Evolutionary conservation across 1,140 invertebrate genomes (phyloP).

Genomic region (Diploscapter pachys): DNA sequence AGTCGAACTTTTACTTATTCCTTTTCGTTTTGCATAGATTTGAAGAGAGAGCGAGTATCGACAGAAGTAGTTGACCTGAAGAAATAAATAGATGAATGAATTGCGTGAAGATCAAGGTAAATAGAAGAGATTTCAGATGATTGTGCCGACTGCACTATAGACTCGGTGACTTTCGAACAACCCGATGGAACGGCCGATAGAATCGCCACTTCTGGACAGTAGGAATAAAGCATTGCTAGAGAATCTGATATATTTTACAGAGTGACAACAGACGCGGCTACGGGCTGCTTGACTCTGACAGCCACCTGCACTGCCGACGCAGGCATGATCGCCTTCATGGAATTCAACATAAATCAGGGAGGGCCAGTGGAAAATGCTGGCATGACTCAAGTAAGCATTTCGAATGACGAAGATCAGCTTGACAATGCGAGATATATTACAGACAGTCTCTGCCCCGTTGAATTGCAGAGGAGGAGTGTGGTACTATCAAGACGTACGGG

Average conservation of each 20-base stretch:
- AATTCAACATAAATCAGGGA: constrained; percentile 25
- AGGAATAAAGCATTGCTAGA: background rate
- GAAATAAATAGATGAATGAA: too few relatives aligned
- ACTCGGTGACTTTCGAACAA: background rate
- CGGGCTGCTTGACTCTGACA: constrained; percentile 19
- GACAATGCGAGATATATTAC: too few relatives aligned
- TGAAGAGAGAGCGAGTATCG: too few relatives aligned
- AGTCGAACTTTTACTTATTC: too few relatives aligned
- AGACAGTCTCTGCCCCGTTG: too few relatives aligned
- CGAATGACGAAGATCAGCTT: too few relatives aligned
- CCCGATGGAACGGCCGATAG: background rate
- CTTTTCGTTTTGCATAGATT: too few relatives aligned
- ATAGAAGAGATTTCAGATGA: too few relatives aligned
- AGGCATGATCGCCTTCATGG: constrained; percentile 11
- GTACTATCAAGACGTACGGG: too few relatives aligned
- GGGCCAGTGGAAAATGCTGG: constrained; percentile 19
- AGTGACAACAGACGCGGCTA: background rate
- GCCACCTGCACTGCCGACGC: constrained; percentile 11
- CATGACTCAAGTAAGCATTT: constrained; percentile 6
- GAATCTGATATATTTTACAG: background rate
- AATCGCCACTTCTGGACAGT: background rate
- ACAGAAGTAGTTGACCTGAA: too few relatives aligned
- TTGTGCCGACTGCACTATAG: background rate
- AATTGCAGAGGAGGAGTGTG: too few relatives aligned
- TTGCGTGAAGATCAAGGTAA: too few relatives aligned